Conservation (phyloP, 2,888 invertebrate species). For the Temnothorax unifasciatus region DNA sequence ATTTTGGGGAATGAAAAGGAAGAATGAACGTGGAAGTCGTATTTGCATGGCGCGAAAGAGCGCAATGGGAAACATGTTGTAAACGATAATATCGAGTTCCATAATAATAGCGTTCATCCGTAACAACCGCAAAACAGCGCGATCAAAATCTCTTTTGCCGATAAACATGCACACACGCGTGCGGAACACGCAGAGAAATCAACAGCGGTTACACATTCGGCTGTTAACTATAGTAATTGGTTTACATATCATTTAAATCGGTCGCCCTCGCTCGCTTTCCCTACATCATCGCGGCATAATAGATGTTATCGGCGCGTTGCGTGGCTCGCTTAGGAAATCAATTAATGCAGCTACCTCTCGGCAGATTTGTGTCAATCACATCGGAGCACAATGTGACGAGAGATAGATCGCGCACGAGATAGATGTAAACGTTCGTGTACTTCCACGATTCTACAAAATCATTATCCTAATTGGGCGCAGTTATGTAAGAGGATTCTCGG, state of each 20-base stretch:
- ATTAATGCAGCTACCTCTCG: conserved; percentile 66
- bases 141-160: conserved; percentile 36
- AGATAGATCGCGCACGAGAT: conserved; percentile 7
- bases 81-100: conserved; percentile 43
- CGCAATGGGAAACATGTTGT: not conserved
- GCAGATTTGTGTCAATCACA: conserved; percentile 62
- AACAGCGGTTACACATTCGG: conserved; percentile 34
- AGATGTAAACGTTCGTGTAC: conserved; percentile 20
- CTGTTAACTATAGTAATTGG: conserved; percentile 52
- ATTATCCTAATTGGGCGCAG: conserved; percentile 25
- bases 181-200: conserved; percentile 28
- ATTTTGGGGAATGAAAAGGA: not conserved
- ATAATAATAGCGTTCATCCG: conserved; percentile 46
- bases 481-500: conserved; percentile 9
- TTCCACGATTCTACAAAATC: conserved; percentile 29
- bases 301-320: conserved; percentile 42
- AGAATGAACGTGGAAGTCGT: not conserved
- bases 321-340: conserved; percentile 53
- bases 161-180: conserved; percentile 21
- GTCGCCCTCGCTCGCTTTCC: conserved; percentile 7
- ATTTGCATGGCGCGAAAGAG: not conserved
- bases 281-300: conserved; percentile 15
- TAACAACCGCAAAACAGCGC: conserved; percentile 45
- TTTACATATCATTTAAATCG: conserved; percentile 56
- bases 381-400: conserved; percentile 43